A percentile compares a stretch with the other conserved stretches of the same genome.
phyloP scores from a whole-genome alignment of 2,797 vertebrate species.

The Ptychobarbus kaznakovi region DNA sequence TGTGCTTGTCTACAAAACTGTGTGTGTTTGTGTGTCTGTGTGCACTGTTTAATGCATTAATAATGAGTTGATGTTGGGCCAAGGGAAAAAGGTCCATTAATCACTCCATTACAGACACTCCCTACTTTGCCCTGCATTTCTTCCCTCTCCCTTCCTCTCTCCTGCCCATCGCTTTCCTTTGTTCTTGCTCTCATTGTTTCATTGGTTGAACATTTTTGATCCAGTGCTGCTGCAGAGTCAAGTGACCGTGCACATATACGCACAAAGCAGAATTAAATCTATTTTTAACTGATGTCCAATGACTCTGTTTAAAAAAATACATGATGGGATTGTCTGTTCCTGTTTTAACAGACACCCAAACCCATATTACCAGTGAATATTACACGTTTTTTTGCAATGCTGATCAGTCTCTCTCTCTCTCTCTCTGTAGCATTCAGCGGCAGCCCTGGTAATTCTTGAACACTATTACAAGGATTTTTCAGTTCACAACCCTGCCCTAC shows the following conservation, averaged over 20 bases:
- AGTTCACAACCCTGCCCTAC: slow-evolving; percentile 89
- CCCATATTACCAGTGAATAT: background rate
- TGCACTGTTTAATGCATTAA: slow-evolving; percentile 36
- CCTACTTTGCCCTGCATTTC: slow-evolving; percentile 32
- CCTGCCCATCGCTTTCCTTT: slow-evolving; percentile 37
- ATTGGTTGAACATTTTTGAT: slow-evolving; percentile 36
- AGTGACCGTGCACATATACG: background rate
- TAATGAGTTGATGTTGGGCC: slow-evolving; percentile 39
- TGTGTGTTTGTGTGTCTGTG: slow-evolving; percentile 4
- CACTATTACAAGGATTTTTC: slow-evolving; percentile 96
- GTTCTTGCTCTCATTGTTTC: slow-evolving; percentile 46
- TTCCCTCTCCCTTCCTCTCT: slow-evolving; percentile 40
- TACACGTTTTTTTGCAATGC: background rate
- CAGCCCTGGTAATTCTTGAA: slow-evolving; percentile 91
- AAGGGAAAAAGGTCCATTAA: slow-evolving; percentile 45
- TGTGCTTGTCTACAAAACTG: slow-evolving; percentile 13
- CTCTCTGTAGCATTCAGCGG: slow-evolving; percentile 87
- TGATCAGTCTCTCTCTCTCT: background rate
- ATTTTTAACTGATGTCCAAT: background rate
- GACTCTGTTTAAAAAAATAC: slow-evolving; percentile 4
- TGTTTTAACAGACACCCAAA: slow-evolving; percentile 8
- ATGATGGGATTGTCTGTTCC: slow-evolving; percentile 26
- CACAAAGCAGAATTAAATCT: slow-evolving; percentile 8
- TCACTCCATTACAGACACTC: slow-evolving; percentile 44
- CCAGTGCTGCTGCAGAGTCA: background rate